Base-by-base conservation (phyloP, 2,113 vertebrate species). In the Dissostichus mawsoni region DNA sequence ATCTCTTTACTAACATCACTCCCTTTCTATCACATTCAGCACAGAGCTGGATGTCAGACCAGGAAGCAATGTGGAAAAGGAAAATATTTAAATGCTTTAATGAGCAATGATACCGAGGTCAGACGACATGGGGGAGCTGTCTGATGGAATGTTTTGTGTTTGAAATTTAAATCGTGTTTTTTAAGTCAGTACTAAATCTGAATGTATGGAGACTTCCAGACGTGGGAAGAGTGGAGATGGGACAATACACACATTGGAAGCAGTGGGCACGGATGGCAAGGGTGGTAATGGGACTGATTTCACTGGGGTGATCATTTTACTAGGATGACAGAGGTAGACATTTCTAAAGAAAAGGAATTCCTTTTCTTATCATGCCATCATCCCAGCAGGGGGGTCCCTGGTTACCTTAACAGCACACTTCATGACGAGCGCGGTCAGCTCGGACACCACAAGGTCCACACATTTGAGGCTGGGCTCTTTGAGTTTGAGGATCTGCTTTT, bases 401-500 rank as follows among this genome's bases (percentile, higher is more conserved):
- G 58, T 94, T 98, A 98, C 98, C 98, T 99, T 99, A 80, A 93
- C 90, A 74, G 96, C 96, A 93, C 98, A 98, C 93, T 99, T 98
- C 92, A 96, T 95, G 92, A 98, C 94, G 86, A 98, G 97, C 68
- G 94, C 96, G 77, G 97, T 97, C 88, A 99, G 92, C 91, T 99
- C 97, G 85, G 96, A 96, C 90, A 99, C 96, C 89, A 99, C 98
- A 86, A 99, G 92, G 90, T 99, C 98, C 92, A 99, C 97, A 47
- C 97, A 99, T 83, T 98, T 99, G 92, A 99, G 96, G 92, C 98
- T 98, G 41, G 98, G 98, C 88, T 96, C 97, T 95, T 97, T 99
- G 93, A 99, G 96, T 96, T 99, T 99, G 93, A 97, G 96, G 93
- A 99, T 96, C 95, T 98, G 98, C 95, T 99, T 98, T 96, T 98